Percentiles rank a stretch among this genome's conserved stretches.
These are phyloP conservation scores for Alcis repandata DNA, from an alignment of 2,888 invertebrate species.

Conservation along the genomic window DNA sequence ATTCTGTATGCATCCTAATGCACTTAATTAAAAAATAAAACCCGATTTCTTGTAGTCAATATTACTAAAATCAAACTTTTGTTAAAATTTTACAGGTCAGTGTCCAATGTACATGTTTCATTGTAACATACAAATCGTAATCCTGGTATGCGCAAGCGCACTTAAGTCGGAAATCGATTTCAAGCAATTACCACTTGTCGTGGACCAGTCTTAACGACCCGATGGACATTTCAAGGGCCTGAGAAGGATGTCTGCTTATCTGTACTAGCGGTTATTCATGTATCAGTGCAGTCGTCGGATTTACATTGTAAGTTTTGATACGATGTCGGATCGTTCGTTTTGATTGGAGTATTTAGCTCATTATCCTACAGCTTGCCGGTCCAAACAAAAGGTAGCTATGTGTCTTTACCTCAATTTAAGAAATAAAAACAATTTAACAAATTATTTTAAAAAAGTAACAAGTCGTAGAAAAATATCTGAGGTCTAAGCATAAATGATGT, in stretches of 20 bases:
- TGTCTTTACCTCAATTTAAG: no score
- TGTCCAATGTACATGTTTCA: slow-evolving; percentile 15
- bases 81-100: not conserved
- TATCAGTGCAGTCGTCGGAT: slow-evolving; percentile 55
- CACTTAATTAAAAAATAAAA: no score
- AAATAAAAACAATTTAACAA: no score
- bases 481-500: no score
- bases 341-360: not conserved
- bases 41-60: no score
- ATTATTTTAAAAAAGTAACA: no score
- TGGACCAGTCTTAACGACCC: slow-evolving; percentile 54
- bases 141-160: slow-evolving; percentile 36
- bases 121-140: slow-evolving; percentile 36
- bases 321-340: not conserved
- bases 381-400: no score
- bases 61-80: no score
- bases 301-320: slow-evolving; percentile 41
- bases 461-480: no score
- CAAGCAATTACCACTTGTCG: slow-evolving; percentile 69
- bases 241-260: slow-evolving; percentile 65
- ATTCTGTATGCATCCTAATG: no score
- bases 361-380: not conserved
- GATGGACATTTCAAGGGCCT: slow-evolving; percentile 63
- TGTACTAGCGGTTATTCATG: slow-evolving; percentile 60
- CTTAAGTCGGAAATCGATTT: slow-evolving; percentile 56